Evolutionary conservation across 2,888 invertebrate genomes (phyloP).

Genomic region (Rhynchonema sp.): DNA sequence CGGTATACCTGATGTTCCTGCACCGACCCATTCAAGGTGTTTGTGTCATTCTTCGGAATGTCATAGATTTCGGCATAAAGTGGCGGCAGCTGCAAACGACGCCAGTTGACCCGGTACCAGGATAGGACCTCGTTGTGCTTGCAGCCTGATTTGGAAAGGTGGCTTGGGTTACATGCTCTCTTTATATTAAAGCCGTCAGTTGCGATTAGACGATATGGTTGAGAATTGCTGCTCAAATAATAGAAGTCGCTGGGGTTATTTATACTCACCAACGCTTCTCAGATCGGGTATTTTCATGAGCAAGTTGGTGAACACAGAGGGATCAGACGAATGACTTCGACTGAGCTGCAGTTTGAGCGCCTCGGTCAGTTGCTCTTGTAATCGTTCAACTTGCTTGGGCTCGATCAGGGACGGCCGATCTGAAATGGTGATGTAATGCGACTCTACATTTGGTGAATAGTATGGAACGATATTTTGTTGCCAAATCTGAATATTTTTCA

Average conservation of each 20-base stretch:
- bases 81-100: slow-evolving; percentile 54
- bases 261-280: neutral
- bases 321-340: slow-evolving; percentile 43
- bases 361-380: slow-evolving; percentile 60
- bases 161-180: no score
- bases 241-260: neutral
- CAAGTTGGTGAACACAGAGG: slow-evolving; percentile 40
- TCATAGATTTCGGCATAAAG: slow-evolving; percentile 91
- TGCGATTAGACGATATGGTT: no score
- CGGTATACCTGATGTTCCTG: no score
- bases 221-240: no score
- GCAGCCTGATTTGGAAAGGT: slow-evolving; percentile 19
- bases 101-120: slow-evolving; percentile 69
- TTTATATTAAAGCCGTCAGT: no score
- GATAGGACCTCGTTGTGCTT: slow-evolving; percentile 63
- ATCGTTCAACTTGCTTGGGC: slow-evolving; percentile 52
- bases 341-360: slow-evolving; percentile 54
- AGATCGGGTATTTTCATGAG: slow-evolving; percentile 17
- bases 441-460: no score
- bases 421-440: no score
- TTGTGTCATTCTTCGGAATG: no score
- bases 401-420: slow-evolving; percentile 48
- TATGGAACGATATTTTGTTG: no score
- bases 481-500: no score
- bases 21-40: no score